phyloP scores from a whole-genome alignment of 53 echinoderm and acorn worm species.

The Arbacia lixula region DNA sequence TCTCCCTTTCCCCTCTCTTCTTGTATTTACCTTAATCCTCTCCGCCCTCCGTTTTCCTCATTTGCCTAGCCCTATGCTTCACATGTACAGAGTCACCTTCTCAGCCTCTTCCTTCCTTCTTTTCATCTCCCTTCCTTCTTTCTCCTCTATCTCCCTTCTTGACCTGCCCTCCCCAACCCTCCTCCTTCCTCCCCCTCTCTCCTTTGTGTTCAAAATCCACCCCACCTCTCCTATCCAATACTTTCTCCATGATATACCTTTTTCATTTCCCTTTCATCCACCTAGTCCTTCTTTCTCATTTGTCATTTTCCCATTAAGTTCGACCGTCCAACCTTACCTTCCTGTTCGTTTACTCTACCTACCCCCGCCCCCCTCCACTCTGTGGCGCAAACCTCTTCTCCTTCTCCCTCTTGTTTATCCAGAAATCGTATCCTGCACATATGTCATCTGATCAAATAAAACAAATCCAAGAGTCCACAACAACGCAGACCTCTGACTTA shows the following conservation, averaged over 20 bases:
- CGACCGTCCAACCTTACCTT: too few relatives aligned
- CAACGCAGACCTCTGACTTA: too few relatives aligned
- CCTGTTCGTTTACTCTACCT: too few relatives aligned
- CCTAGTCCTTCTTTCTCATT: too few relatives aligned
- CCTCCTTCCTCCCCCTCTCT: not conserved
- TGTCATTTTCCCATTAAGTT: too few relatives aligned
- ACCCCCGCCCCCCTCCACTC: too few relatives aligned
- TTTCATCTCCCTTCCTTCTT: not conserved
- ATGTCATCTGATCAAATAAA: too few relatives aligned
- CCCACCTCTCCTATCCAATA: not conserved
- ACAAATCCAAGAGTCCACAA: too few relatives aligned
- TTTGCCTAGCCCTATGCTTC: not conserved
- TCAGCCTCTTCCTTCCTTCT: not conserved
- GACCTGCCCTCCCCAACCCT: not conserved
- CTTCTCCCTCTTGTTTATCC: too few relatives aligned
- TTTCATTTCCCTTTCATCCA: too few relatives aligned
- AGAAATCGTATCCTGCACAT: too few relatives aligned
- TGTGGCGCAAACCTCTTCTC: too few relatives aligned
- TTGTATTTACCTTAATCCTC: not conserved
- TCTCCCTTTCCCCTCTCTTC: not conserved
- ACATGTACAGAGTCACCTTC: not conserved
- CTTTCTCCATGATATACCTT: not conserved
- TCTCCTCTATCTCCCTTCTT: not conserved
- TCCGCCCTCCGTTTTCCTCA: not conserved
- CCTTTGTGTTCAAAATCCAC: not conserved